Base-by-base conservation (phyloP, 2,797 vertebrate genomes). In the Helarctos malayanus region DNA sequence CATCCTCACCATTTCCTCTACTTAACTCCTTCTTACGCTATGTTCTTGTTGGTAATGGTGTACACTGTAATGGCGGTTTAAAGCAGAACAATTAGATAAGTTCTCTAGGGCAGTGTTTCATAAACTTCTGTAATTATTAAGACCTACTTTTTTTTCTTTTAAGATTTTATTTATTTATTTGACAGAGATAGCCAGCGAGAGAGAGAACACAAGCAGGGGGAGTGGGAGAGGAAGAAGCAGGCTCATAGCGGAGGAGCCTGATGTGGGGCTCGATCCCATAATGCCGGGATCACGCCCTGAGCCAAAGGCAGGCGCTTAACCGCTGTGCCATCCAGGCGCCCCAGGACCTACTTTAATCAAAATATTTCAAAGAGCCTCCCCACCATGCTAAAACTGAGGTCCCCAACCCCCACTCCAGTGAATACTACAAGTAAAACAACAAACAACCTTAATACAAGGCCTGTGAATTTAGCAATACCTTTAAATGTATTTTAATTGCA, bases 91-190 rank as follows among this genome's bases (percentile, higher is more conserved):
- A 54, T 73, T 54, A 82, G 12, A 73, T 23, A 93, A 73, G 27
- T 38, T 93, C 91, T 97, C 69, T 68, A 94, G 25, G 80, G 85
- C 49, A 52, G 35, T 32, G 73, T 59, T 87, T 89, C 38, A 89
- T n/a, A 80, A 83, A 7, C 15, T 90, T 87, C 65, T 57, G 23
- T 73, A 75, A 78, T 19, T 76, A 92, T 63, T 80, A 89, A 94
- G 65, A 89, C 56, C 32, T 29, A 84, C 8, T 14, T 57, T 52
- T 38, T 38, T 38, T 38, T 38, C n/a, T 38, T 38, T 38, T 38
- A 38, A 38, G 35, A 38, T 38, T 38, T 38, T 38, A 38, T 38
- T 38, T 38, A 38, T 38, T 38, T 38, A 38, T 38, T 38, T 38
- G 35, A 38, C 35, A 38, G 35, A 38, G 35, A 38, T 38, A 38